Evolutionary conservation across 2,797 vertebrate species (phyloP).

Genomic region (Notolabrus celidotus): DNA sequence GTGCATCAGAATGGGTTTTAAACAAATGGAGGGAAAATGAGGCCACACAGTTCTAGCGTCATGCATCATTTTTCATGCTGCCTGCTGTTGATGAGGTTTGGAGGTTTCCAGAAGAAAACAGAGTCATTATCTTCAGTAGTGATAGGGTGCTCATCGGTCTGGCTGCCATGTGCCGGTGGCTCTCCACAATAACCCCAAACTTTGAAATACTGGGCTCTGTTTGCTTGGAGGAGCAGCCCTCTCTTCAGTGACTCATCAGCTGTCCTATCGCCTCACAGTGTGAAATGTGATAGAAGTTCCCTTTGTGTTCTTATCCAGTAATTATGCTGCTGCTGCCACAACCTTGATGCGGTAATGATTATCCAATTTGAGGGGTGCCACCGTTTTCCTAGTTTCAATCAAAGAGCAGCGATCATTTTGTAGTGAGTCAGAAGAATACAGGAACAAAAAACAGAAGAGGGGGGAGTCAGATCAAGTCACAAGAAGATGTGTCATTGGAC

Average conservation of each 20-base stretch:
- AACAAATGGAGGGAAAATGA: background rate
- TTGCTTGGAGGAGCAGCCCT: slow-evolving; percentile 12
- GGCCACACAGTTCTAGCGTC: slow-evolving; percentile 7
- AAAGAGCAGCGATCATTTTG: background rate
- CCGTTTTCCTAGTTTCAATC: background rate
- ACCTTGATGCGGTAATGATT: background rate
- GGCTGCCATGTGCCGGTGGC: slow-evolving; percentile 32
- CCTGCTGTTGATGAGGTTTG: slow-evolving; percentile 5
- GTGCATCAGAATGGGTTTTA: background rate
- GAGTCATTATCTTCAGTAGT: slow-evolving; percentile 23
- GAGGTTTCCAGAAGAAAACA: slow-evolving; percentile 27
- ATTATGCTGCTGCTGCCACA: background rate
- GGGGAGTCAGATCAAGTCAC: background rate
- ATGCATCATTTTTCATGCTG: slow-evolving; percentile 15
- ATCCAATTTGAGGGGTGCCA: background rate
- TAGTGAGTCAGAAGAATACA: background rate
- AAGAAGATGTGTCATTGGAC: background rate
- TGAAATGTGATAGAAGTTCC: background rate
- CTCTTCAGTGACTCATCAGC: background rate
- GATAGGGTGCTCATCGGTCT: slow-evolving; percentile 15
- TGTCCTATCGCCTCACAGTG: background rate
- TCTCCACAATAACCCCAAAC: background rate
- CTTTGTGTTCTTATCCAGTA: background rate
- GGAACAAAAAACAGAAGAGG: background rate
- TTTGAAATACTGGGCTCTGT: slow-evolving; percentile 25